Evolutionary conservation across 2,797 vertebrate genomes (phyloP).

Genomic region (Mustela erminea): DNA sequence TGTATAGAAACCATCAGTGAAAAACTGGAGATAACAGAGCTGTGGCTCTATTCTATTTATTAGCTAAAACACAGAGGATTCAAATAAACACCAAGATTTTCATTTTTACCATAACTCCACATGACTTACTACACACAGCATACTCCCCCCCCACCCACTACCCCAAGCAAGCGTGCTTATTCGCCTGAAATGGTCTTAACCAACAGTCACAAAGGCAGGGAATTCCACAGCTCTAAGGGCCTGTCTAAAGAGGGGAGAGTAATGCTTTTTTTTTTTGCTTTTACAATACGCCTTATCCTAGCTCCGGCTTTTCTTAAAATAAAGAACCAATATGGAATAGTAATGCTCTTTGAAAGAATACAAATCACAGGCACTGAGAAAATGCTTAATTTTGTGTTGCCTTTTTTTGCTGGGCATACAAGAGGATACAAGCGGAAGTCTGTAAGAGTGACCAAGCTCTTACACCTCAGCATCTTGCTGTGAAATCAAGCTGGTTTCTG

Average conservation of each 20-base stretch:
- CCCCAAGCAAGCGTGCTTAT: background rate
- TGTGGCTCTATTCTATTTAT: conserved; percentile 73
- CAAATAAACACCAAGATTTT: conserved; percentile 77
- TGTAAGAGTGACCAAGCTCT: background rate
- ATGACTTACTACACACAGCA: conserved; percentile 73
- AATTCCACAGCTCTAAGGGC: conserved; percentile 45
- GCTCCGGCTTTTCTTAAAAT: conserved; percentile 56
- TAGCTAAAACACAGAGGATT: conserved; percentile 68
- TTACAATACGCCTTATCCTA: conserved; percentile 23
- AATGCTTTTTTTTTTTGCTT: conserved; percentile 33
- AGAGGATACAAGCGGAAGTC: background rate
- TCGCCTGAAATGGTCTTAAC: conserved; percentile 56
- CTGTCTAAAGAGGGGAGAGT: conserved; percentile 15
- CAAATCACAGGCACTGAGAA: background rate
- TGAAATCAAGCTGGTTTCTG: conserved; percentile 39
- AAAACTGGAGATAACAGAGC: conserved; percentile 69
- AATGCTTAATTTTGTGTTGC: background rate
- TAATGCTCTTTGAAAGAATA: background rate
- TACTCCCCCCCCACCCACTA: background rate
- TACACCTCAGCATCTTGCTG: background rate
- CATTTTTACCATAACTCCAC: conserved; percentile 82
- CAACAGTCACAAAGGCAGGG: conserved; percentile 54
- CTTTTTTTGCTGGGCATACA: conserved; percentile 44
- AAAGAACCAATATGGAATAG: conserved; percentile 33
- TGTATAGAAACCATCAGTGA: conserved; percentile 73